Evolutionary conservation across 2,113 vertebrate species (phyloP).

Genomic region (Eonycteris spelaea): DNA sequence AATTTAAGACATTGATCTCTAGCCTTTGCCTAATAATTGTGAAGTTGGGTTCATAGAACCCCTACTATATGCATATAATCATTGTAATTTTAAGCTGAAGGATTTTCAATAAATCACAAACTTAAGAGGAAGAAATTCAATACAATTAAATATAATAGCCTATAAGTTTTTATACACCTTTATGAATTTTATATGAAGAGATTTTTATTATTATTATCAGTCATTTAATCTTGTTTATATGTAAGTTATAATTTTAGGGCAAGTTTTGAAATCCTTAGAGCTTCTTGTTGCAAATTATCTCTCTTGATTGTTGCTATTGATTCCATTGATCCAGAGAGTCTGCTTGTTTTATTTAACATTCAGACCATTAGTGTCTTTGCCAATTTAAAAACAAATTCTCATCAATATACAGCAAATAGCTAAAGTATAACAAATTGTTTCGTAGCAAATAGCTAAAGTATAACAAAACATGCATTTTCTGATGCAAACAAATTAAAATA

Average conservation of each 20-base stretch:
- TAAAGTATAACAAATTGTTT: background rate
- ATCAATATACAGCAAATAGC: background rate
- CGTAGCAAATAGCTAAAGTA: background rate
- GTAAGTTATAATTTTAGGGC: background rate
- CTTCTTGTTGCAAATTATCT: background rate
- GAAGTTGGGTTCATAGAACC: background rate
- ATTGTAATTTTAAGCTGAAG: constrained; percentile 42
- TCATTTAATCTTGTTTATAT: background rate
- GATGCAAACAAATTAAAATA: background rate
- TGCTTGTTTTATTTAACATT: background rate
- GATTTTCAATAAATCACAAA: constrained; percentile 2
- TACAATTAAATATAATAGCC: background rate
- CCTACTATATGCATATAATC: background rate
- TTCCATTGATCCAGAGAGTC: background rate
- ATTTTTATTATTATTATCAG: background rate
- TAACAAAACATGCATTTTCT: background rate
- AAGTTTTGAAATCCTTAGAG: background rate
- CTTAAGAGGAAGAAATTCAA: background rate
- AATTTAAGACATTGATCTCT: constrained; percentile 43
- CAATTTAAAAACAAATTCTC: background rate
- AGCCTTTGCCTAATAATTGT: constrained; percentile 24
- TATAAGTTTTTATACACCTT: background rate
- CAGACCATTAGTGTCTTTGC: background rate
- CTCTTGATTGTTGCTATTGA: background rate
- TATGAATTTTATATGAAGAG: background rate